Conservation (phyloP, 2,888 invertebrate genomes). For the Bombylius major region DNA sequence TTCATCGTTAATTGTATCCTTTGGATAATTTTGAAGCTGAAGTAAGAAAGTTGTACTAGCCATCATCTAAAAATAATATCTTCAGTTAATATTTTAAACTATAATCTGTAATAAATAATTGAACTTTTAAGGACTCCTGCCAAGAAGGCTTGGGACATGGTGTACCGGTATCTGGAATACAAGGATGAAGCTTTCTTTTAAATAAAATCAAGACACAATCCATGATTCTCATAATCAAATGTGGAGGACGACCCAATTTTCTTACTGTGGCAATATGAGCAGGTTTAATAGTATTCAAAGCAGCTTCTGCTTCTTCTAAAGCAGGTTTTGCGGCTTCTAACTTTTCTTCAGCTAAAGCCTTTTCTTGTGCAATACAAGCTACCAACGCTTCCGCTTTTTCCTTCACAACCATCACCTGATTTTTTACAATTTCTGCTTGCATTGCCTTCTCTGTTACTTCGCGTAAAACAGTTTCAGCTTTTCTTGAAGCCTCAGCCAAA, state of each 20-base stretch:
- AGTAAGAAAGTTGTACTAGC: constrained; percentile 84
- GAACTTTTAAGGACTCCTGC: constrained; percentile 87
- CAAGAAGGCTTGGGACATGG: constrained; percentile 90
- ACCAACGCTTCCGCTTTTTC: constrained; percentile 88
- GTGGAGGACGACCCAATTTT: constrained; percentile 89
- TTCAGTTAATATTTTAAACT: background rate
- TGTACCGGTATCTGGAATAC: constrained; percentile 62
- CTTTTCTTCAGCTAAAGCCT: constrained; percentile 81
- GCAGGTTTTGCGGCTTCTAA: constrained; percentile 93
- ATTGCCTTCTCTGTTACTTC: constrained; percentile 89
- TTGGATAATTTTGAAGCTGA: constrained; percentile 87
- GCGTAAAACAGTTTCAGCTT: constrained; percentile 73
- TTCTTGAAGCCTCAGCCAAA: constrained; percentile 80
- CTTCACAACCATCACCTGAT: constrained; percentile 90
- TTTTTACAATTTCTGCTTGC: constrained; percentile 91
- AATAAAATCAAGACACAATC: constrained; percentile 90
- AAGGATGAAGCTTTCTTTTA: constrained; percentile 73
- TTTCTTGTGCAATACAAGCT: constrained; percentile 76
- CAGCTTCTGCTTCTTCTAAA: constrained; percentile 86
- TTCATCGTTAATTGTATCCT: constrained; percentile 93
- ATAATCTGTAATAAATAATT: background rate
- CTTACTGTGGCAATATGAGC: constrained; percentile 92
- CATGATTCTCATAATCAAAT: constrained; percentile 96
- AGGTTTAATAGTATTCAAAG: constrained; percentile 91
- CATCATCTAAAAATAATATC: constrained; percentile 59